These are phyloP conservation scores for Archips crataeganus DNA, from an alignment of 2,888 invertebrate genomes.

Conservation along the genomic window DNA sequence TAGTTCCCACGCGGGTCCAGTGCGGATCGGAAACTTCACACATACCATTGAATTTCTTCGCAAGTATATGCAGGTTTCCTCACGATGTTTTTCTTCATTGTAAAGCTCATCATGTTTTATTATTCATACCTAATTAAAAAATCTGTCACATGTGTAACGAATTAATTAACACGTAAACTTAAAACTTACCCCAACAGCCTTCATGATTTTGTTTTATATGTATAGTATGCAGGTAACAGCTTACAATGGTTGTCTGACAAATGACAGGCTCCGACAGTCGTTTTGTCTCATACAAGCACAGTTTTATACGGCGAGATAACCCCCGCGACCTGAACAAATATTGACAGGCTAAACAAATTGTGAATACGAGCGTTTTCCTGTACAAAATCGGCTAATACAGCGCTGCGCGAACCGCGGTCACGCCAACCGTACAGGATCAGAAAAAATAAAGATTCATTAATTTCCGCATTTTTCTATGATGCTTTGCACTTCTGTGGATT, in stretches of 20 bases:
- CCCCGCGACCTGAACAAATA: constrained; percentile 54
- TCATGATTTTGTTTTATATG: constrained; percentile 53
- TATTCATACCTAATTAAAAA: too few relatives aligned
- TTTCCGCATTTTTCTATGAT: too few relatives aligned
- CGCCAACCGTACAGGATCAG: background rate
- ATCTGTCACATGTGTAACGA: too few relatives aligned
- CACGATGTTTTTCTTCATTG: too few relatives aligned
- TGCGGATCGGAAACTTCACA: too few relatives aligned
- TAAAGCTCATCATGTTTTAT: too few relatives aligned
- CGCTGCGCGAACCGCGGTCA: background rate
- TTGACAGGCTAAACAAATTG: constrained; percentile 49
- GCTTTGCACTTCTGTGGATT: too few relatives aligned
- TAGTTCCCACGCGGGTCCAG: too few relatives aligned
- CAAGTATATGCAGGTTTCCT: too few relatives aligned
- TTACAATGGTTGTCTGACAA: constrained; percentile 3
- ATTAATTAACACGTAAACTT: too few relatives aligned
- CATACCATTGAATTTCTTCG: too few relatives aligned
- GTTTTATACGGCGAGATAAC: constrained; percentile 54
- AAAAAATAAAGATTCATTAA: too few relatives aligned
- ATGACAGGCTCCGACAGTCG: background rate
- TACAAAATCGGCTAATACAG: constrained; percentile 49
- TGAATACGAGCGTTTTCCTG: constrained; percentile 55
- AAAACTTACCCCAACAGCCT: constrained; percentile 56
- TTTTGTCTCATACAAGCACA: constrained; percentile 10
- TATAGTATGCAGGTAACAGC: background rate